Base-by-base conservation (phyloP, 2,888 invertebrate genomes). In the Heliconius sara region DNA sequence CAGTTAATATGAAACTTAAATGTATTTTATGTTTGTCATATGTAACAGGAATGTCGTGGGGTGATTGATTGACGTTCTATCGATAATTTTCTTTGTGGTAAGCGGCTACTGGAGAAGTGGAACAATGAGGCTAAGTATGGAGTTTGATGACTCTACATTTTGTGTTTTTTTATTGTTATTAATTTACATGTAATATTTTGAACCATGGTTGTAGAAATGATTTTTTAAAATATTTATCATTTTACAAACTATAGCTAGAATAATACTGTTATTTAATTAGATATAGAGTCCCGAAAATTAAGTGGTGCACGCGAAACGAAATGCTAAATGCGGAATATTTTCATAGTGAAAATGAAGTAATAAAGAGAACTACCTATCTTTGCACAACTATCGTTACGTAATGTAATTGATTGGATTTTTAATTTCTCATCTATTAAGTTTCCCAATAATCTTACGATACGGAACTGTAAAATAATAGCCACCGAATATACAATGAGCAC, bases 61-160 rank as follows among this genome's bases (percentile, higher is more conserved):
- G 80, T 83, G 91, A 89, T 89, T 92, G 92, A 92, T 89, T 90
- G 92, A 92, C 92, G 87, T 87, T 82, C 85, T 86, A 91, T 92
- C 92, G 85, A 92, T 92, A 92, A 88, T 87, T 87, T 86, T 88
- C 90, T 88, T 89, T 88, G 88, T 86, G 89, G 89, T 83, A 87
- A 84, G 88, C 88, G 91, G 91, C 92, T 92, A 90, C 92, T 88
- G 91, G 86, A 75, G 79, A 68, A 70, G 60, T 67, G 71, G 68
- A 71, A 79, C 79, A 79, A 79, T 79, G 57, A 74, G 70, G 77
- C 74, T 79, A 77, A 72, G 47, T 70, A 70, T 70, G 43, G 70
- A 70, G 70, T 70, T 47, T 70, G 70, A 70, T 70, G 70, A 70
- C 70, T 70, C 70, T 47, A 70, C 70, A 16, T 43, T 70, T 70